phyloP scores from a whole-genome alignment of 64 coral and sea anemone species.

The Platygyra sinensis region DNA sequence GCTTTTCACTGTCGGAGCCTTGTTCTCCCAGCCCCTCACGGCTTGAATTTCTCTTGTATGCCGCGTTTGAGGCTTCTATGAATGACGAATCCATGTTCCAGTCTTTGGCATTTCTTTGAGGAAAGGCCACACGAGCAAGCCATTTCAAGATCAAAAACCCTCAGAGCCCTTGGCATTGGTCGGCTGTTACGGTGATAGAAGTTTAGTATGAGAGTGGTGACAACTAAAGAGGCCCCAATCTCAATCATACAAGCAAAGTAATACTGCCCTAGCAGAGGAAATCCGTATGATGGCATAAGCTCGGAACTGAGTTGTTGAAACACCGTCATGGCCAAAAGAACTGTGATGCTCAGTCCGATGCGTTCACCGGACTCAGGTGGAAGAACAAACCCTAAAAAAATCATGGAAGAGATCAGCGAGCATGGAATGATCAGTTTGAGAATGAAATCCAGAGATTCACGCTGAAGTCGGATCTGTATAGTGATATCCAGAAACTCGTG shows the following conservation, averaged over 20 bases:
- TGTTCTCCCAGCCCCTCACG: background rate
- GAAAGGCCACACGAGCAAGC: constrained; percentile 47
- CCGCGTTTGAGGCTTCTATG: background rate
- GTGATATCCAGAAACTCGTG: constrained; percentile 75
- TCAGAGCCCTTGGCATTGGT: constrained; percentile 71
- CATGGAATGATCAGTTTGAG: constrained; percentile 91
- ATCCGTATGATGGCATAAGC: constrained; percentile 89
- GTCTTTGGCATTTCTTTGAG: background rate
- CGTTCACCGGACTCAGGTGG: constrained; percentile 95
- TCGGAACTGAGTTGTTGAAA: constrained; percentile 96
- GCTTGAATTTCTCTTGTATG: background rate
- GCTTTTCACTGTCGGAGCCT: constrained; percentile 11
- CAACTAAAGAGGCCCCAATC: constrained; percentile 78
- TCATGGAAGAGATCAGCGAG: constrained; percentile 89
- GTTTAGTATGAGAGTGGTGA: constrained; percentile 90
- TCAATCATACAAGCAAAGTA: constrained; percentile 90
- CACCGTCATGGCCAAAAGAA: constrained; percentile 93
- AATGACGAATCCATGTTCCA: background rate
- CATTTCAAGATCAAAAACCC: constrained; percentile 61
- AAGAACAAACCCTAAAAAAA: constrained; percentile 89
- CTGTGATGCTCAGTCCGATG: constrained; percentile 89
- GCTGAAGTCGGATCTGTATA: constrained; percentile 33
- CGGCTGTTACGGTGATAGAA: constrained; percentile 86
- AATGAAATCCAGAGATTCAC: constrained; percentile 84
- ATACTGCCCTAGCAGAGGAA: constrained; percentile 89